phyloP scores from a whole-genome alignment of 2,113 vertebrate genomes.

The Nycticryphes semicollaris region DNA sequence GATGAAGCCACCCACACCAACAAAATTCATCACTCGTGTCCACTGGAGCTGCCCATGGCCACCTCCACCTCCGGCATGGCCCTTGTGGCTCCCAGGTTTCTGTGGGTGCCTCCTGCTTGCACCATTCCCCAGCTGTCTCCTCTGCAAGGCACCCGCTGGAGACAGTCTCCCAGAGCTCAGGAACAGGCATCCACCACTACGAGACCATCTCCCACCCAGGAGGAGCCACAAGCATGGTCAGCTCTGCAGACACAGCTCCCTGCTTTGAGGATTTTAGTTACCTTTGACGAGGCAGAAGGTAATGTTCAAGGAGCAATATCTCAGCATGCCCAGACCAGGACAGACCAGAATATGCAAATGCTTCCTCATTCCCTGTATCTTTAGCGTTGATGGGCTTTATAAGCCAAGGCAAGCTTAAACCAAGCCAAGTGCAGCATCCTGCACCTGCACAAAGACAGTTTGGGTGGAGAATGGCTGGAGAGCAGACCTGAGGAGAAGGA shows the following conservation, averaged over 20 bases:
- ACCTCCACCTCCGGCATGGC: fast-evolving
- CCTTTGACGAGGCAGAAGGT: background rate
- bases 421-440: no score
- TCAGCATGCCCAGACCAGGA: background rate
- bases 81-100: background rate
- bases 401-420: no score
- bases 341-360: background rate
- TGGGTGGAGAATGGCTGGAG: no score
- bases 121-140: background rate
- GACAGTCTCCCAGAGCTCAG: background rate
- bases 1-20: fast-evolving
- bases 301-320: background rate
- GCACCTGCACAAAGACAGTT: no score
- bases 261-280: background rate
- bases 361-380: background rate
- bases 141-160: background rate
- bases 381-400: background rate
- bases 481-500: no score
- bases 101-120: background rate
- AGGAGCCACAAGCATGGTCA: background rate
- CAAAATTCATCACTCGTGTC: background rate
- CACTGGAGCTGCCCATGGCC: background rate
- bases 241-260: background rate
- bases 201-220: no score
- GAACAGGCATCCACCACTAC: background rate